Evolutionary conservation across 35 echinoderm and acorn worm species (phyloP), one percentile per base, ranked within the genome.

Genomic region (Acanthaster planci): DNA sequence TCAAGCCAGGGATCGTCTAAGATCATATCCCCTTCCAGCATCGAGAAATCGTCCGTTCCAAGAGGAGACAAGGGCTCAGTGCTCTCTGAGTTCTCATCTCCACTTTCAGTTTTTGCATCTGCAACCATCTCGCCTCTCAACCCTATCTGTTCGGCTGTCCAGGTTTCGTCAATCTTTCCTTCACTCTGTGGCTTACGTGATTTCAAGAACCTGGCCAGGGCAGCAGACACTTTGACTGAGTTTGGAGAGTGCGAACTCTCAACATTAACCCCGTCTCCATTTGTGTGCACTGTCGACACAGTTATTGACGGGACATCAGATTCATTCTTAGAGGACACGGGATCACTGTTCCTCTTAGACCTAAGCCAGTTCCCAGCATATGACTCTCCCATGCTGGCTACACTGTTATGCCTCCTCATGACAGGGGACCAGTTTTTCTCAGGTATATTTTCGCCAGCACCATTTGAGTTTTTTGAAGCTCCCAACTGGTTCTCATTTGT

Each of bases 1-100:
- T 57, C 80, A 12, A 84, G 82, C 86, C 90, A 92, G 15, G 83
- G 64, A 54, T 97, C 89, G 80, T 92, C 86, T 40, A 97, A 55
- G 50, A 89, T 81, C 42, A 83, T 92, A 52, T 81, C 86, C 7
- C 38, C 38, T 19, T 44, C 47, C n/a, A 52, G 47, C 21, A 40
- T 14, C 2, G 47, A 79, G 19, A 44, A 38, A 23, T 52, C 47
- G 2, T 79, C 38, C 47, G 18, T 47, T 37, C 81, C 32, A 34
- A 83, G 51, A 1, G 64, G 22, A 8, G 39, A 68, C 16, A 50
- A 26, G 44, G 55, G 26, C 52, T 18, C 44, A 14, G 37, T 35
- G 15, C 60, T 44, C 52, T 18, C 47, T 77, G 21, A 83, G 58
- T 3, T 67, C 18, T 75, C 35, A 54, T 84, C 80, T 76, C 55